Percentiles rank a stretch among this genome's conserved stretches.
Conservation (phyloP, 2,113 vertebrate species). For the Microtus oregoni region DNA sequence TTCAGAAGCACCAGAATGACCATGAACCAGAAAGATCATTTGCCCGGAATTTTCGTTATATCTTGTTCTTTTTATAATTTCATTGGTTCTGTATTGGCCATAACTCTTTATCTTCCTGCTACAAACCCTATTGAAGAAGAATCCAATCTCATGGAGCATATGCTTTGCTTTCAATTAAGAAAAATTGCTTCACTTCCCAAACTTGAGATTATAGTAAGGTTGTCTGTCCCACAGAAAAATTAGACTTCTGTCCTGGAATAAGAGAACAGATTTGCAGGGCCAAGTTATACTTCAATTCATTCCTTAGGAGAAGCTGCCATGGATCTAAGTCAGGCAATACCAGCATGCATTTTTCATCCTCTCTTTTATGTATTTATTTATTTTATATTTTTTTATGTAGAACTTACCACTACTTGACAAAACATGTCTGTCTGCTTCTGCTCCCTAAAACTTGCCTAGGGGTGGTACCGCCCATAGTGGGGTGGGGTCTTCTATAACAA, state of each 20-base stretch:
- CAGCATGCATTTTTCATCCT: background rate
- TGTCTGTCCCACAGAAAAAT: background rate
- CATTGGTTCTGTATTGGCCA: background rate
- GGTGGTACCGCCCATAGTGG: background rate
- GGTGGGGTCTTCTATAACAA: background rate
- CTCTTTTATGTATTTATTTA: background rate
- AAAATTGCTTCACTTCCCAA: background rate
- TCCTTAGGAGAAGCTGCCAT: background rate
- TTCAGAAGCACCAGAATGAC: background rate
- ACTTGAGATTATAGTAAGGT: background rate
- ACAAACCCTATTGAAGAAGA: background rate
- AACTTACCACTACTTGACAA: background rate
- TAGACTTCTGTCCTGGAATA: background rate
- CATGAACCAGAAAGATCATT: background rate
- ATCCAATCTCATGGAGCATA: background rate
- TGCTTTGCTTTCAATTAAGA: background rate
- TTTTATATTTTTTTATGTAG: background rate
- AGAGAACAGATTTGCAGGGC: background rate
- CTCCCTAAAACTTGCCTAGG: background rate
- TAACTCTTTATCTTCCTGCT: background rate
- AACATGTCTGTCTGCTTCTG: background rate
- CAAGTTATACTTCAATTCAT: background rate
- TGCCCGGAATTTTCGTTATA: slow-evolving; percentile 46
- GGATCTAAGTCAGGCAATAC: background rate
- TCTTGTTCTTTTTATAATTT: slow-evolving; percentile 39